A percentile compares a stretch with the other conserved stretches of the same genome.
Conservation (phyloP, 2,797 vertebrate genomes). For the Lepilemur ruficaudatus region DNA sequence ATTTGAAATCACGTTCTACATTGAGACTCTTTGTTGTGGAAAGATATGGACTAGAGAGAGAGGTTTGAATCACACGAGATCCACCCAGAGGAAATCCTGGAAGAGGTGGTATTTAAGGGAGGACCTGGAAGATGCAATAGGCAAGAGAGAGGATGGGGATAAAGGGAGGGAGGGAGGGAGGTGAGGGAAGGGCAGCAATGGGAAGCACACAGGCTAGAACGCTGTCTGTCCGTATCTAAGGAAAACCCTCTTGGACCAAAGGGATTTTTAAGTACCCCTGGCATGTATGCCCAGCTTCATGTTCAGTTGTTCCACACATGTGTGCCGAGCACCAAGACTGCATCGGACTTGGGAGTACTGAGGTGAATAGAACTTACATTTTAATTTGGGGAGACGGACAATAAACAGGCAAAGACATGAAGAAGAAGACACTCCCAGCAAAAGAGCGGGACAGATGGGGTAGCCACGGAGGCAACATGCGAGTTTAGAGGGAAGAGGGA, state of each 20-base stretch:
- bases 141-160: not conserved
- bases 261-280: not conserved
- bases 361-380: not conserved
- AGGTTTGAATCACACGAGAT: not conserved
- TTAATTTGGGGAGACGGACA: not conserved
- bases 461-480: not conserved
- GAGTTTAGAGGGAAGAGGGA: not conserved
- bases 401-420: not conserved
- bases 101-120: not conserved
- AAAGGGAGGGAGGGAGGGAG: no score
- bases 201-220: accelerated
- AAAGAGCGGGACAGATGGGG: accelerated
- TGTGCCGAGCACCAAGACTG: not conserved
- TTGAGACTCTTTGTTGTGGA: not conserved
- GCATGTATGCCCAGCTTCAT: not conserved
- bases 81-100: not conserved
- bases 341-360: not conserved
- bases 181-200: accelerated
- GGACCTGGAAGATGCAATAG: not conserved
- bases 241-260: no score
- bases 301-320: not conserved
- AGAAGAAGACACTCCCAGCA: not conserved
- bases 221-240: accelerated
- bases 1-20: not conserved
- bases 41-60: not conserved